Evolutionary conservation across 2,888 invertebrate genomes (phyloP), one percentile per base, ranked within the genome.

Genomic region (Netelia fuscicornis): DNA sequence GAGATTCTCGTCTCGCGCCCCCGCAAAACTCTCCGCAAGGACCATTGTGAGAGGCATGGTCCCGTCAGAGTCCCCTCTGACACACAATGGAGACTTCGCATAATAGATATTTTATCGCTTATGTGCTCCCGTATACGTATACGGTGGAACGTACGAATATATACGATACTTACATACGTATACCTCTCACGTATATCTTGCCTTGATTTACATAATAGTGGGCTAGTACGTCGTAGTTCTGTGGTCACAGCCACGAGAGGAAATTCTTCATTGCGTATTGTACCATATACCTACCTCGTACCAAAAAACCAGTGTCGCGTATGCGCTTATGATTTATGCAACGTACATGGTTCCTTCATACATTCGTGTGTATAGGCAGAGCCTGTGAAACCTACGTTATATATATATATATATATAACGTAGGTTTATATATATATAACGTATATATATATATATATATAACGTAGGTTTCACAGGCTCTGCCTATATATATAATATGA

Each of bases 101-200:
- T 88, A 85, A 88, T 88, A 88, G 88, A 91, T 90, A 89, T 89
- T 90, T 90, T 89, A 91, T 91, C 90, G 89, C 81, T 86, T 86
- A 86, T 88, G 86, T 87, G 80, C 77, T 76, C 60, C 37, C 9
- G 20, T 20, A 68, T 13, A 67, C 54, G 52, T 80, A 52, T 42
- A 20, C 11, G 20, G 54, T 54, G 20, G 20, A 58, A 58, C 68
- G 65, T 77, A 83, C 58, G 75, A 64, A 58, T 76, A 75, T 65
- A 13, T 58, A 54, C 52, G 8, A 54, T 3, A 20, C 54, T 25
- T 64, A 56, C 60, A 30, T 62, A 37, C 25, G 67, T 67, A 72
- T 17, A 58, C 65, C 11, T 58, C 37, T 82, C 81, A 75, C 80
- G 52, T 71, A 56, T 75, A 75, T 60, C 60, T 68, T 23, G 23